Conservation (phyloP, 2,797 vertebrate genomes). For the Rhinophrynus dorsalis region DNA sequence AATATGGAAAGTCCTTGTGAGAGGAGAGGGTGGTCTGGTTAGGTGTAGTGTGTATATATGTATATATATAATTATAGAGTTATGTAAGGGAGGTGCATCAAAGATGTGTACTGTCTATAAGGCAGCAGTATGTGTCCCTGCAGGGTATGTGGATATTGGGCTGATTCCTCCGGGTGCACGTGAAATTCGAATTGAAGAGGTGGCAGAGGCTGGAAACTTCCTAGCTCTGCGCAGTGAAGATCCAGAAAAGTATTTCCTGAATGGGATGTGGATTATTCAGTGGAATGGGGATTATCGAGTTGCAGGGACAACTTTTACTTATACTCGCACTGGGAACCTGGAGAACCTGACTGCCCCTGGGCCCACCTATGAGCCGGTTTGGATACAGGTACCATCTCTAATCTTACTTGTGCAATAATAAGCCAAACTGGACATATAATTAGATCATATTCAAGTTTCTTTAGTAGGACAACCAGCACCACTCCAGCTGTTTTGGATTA, state of each 20-base stretch:
- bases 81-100: background rate
- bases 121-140: background rate
- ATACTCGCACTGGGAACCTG: slow-evolving; percentile 81
- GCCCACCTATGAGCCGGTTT: slow-evolving; percentile 87
- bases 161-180: slow-evolving; percentile 87
- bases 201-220: slow-evolving; percentile 88
- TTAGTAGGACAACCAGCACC: too few relatives aligned
- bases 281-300: slow-evolving; percentile 92
- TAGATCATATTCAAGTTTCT: too few relatives aligned
- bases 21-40: background rate
- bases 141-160: slow-evolving; percentile 94
- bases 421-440: background rate
- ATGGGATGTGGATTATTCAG: slow-evolving; percentile 93
- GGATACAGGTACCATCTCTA: slow-evolving; percentile 91
- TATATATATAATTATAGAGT: background rate
- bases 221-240: slow-evolving; percentile 86
- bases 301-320: slow-evolving; percentile 91
- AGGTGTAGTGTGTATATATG: background rate
- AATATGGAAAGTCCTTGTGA: background rate
- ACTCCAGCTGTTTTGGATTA: too few relatives aligned
- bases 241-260: slow-evolving; percentile 89
- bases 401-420: too few relatives aligned
- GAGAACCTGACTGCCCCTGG: slow-evolving; percentile 93
- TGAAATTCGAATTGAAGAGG: slow-evolving; percentile 87
- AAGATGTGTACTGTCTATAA: background rate